Evolutionary conservation across 2,888 invertebrate genomes (phyloP).

Genomic region (Dynastes maya): DNA sequence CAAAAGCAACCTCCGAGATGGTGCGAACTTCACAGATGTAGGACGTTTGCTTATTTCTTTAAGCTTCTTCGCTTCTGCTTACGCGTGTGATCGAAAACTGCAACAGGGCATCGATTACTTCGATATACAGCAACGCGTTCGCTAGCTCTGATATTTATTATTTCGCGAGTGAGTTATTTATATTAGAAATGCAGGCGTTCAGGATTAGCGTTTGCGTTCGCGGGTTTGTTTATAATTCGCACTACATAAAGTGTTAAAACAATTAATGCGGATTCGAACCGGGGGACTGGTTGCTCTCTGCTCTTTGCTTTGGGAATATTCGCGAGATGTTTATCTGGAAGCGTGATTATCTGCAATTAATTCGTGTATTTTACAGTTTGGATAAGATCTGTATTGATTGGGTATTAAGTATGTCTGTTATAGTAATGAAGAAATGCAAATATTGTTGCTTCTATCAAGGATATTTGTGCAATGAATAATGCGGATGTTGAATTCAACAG

Average conservation of each 20-base stretch:
- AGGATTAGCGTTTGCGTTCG: not conserved
- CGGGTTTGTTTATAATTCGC: slow-evolving; percentile 15
- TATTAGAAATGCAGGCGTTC: not conserved
- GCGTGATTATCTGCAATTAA: too few relatives aligned
- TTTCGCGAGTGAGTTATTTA: slow-evolving; percentile 16
- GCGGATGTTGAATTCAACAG: too few relatives aligned
- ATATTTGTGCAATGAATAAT: too few relatives aligned
- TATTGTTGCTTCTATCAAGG: too few relatives aligned
- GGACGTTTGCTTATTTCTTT: not conserved
- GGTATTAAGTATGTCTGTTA: too few relatives aligned
- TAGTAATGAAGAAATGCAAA: too few relatives aligned
- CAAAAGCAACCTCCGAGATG: not conserved
- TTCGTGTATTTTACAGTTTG: too few relatives aligned
- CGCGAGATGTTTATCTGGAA: too few relatives aligned
- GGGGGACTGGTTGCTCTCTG: not conserved
- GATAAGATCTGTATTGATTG: too few relatives aligned
- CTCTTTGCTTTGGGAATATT: too few relatives aligned
- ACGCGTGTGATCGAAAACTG: not conserved
- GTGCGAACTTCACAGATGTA: not conserved
- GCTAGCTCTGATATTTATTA: not conserved
- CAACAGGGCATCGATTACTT: not conserved
- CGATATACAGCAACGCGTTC: not conserved
- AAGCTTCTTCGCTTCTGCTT: not conserved
- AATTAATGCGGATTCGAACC: not conserved
- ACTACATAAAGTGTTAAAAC: slow-evolving; percentile 7